Conservation (phyloP, 1,140 invertebrate genomes). For the Bombus waltoni region DNA sequence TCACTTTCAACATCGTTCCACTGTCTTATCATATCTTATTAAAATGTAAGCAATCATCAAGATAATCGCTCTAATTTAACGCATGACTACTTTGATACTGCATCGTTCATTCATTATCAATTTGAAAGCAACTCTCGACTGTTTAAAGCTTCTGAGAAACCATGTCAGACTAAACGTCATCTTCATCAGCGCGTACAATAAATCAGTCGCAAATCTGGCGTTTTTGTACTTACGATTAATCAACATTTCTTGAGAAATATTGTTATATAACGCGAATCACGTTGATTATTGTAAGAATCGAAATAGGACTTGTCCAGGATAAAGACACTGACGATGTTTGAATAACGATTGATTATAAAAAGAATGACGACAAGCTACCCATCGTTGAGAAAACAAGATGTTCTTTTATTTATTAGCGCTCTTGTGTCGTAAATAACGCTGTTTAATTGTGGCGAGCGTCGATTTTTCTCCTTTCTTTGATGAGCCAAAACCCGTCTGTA, state of each 20-base stretch:
- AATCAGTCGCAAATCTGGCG: neutral
- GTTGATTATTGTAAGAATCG: neutral
- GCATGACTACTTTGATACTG: neutral
- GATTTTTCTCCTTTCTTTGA: constrained; percentile 8
- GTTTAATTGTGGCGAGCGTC: constrained; percentile 8
- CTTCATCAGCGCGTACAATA: neutral
- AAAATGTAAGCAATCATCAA: neutral
- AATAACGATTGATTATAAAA: constrained; percentile 12
- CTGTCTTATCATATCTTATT: neutral
- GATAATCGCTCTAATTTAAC: neutral
- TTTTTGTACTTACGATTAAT: neutral
- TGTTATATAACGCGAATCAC: neutral
- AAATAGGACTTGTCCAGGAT: neutral
- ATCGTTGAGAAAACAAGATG: neutral
- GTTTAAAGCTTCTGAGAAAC: neutral
- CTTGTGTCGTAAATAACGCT: constrained; percentile 23
- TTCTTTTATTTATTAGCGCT: constrained; percentile 9
- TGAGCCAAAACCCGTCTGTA: constrained; percentile 10
- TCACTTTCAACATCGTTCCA: neutral
- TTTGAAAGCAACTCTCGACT: neutral
- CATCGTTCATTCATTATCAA: neutral
- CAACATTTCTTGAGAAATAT: neutral
- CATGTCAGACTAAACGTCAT: neutral
- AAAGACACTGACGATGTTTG: neutral
- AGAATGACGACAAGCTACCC: neutral